Base-by-base conservation (phyloP, 1,140 invertebrate genomes). In the Zaprionus davidi region DNA sequence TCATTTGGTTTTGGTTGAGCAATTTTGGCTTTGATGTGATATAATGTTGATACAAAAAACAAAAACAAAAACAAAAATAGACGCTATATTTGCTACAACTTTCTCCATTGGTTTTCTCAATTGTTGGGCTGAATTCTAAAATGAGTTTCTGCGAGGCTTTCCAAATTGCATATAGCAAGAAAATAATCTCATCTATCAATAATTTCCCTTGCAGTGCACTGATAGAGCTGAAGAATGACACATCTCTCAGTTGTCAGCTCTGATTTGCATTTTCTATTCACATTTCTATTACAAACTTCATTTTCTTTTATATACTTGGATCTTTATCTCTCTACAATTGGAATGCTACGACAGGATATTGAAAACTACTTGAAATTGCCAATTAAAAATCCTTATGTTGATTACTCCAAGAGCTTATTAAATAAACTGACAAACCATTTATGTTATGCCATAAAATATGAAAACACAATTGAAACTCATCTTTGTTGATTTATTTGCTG, bases 21-120 rank as follows among this genome's bases (percentile, higher is more conserved):
- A 70, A 26, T 51, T 71, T 71, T 58, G 68, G 56, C 69, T 59
- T 71, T 66, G 68, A 76, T 76, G 68, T 71, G 73, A 76, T 76
- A 76, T 65, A 62, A 65, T 59, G 64, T 59, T 71, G 55, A 59
- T 71, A 46, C 41, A 46, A 17, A 20, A 46, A 46, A 46, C 17
- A 17, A 46, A 46, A 46, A 17, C n/a, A 11, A 46, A 46, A 46
- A 17, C 57, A 71, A 41, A 76, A 64, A 58, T 64, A 65, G 65
- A 75, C 15, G 68, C 72, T 64, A 63, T 75, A 71, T 69, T 74
- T 74, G 64, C 64, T 56, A 74, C 46, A 62, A 69, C 38, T 62
- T 66, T 74, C 22, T 71, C 22, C 59, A 71, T 65, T 76, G 44
- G 60, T 60, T 71, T 76, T 59, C 62, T 59, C 62, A 65, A 65